Evolutionary conservation across 2,888 invertebrate species (phyloP).

Genomic region (Nomada ferruginata): DNA sequence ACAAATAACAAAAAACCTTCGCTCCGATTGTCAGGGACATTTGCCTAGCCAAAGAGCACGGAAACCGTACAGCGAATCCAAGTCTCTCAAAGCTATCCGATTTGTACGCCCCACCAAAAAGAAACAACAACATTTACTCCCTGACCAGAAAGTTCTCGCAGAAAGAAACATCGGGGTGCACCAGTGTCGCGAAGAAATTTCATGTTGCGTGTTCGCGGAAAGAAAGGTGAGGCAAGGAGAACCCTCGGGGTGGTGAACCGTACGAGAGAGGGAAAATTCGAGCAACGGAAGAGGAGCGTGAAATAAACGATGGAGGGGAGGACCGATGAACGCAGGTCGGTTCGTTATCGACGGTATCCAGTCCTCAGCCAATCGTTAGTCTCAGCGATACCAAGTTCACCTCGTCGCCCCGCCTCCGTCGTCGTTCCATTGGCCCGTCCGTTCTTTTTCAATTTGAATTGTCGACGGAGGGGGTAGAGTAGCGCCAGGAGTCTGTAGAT

Average conservation of each 20-base stretch:
- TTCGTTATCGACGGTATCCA: constrained; percentile 59
- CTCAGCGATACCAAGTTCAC: constrained; percentile 19
- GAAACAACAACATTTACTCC: not conserved
- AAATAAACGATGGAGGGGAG: constrained; percentile 5
- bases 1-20: too few relatives aligned
- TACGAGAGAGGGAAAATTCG: constrained; percentile 21
- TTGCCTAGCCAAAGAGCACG: too few relatives aligned
- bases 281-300: constrained; percentile 8
- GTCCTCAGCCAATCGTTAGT: constrained; percentile 56
- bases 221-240: constrained; percentile 42
- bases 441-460: not conserved
- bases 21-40: too few relatives aligned
- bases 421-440: constrained; percentile 51
- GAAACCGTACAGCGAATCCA: not conserved
- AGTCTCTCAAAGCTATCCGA: not conserved
- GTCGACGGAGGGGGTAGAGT: constrained; percentile 31
- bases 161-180: not conserved
- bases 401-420: constrained; percentile 41
- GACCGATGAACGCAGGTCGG: constrained; percentile 35
- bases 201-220: constrained; percentile 32
- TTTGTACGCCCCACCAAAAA: too few relatives aligned
- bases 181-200: constrained; percentile 24
- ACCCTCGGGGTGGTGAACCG: constrained; percentile 24
- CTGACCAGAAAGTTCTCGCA: not conserved
- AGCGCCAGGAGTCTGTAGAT: constrained; percentile 46